phyloP scores from a whole-genome alignment of 2,113 vertebrate genomes.

The Nyctibius bracteatus region DNA sequence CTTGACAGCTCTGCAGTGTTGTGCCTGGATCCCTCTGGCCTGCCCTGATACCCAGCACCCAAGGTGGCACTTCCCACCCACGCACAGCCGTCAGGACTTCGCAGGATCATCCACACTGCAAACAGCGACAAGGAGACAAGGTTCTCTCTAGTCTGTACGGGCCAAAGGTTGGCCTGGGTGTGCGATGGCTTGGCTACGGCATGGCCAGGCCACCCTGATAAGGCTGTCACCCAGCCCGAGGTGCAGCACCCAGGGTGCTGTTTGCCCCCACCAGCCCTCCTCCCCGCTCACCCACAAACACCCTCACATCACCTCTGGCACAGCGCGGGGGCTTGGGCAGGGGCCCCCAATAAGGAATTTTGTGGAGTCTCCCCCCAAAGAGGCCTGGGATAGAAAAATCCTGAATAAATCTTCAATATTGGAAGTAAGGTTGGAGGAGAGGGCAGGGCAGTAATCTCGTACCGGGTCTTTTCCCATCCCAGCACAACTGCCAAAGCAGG shows the following conservation, averaged over 20 bases:
- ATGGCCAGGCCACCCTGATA: background rate
- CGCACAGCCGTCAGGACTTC: background rate
- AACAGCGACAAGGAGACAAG: background rate
- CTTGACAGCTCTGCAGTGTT: fast-evolving
- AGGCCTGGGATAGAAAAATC: background rate
- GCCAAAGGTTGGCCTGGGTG: constrained; percentile 36
- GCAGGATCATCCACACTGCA: background rate
- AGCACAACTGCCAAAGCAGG: background rate
- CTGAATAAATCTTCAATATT: background rate
- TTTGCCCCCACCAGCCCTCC: fast-evolving
- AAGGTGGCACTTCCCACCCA: background rate
- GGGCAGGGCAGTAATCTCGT: background rate
- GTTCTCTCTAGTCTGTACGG: background rate
- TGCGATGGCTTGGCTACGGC: background rate
- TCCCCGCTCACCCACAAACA: background rate
- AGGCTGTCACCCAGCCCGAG: background rate
- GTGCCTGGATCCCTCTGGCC: background rate
- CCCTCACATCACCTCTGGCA: fast-evolving
- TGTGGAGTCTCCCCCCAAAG: fast-evolving
- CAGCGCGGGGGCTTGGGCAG: fast-evolving
- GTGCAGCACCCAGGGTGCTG: background rate
- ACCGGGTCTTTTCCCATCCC: background rate
- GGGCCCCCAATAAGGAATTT: fast-evolving
- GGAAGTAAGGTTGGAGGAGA: background rate
- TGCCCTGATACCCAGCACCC: background rate